phyloP scores from a whole-genome alignment of 2,797 vertebrate species.

The Epinephelus coioides region DNA sequence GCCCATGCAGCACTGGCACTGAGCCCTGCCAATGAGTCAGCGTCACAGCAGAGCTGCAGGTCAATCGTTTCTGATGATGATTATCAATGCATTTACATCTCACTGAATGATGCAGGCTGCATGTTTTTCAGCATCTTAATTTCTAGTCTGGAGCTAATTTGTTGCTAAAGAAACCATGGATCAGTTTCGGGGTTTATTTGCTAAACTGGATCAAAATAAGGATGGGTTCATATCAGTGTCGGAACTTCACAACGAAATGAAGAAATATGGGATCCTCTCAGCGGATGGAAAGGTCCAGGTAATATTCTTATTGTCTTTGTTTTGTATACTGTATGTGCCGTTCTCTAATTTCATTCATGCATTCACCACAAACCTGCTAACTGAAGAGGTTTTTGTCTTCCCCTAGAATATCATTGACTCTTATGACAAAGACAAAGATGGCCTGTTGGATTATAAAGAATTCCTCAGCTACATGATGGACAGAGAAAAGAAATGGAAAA shows the following conservation, averaged over 20 bases:
- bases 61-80: slow-evolving; percentile 11
- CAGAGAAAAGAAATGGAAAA: slow-evolving; percentile 87
- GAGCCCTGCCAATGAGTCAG: slow-evolving; percentile 73
- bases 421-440: slow-evolving; percentile 83
- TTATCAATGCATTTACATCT: neutral
- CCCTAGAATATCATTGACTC: slow-evolving; percentile 77
- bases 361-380: neutral
- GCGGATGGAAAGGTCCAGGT: slow-evolving; percentile 82
- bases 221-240: slow-evolving; percentile 83
- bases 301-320: neutral
- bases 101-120: neutral
- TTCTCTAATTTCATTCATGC: fast-evolving
- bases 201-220: slow-evolving; percentile 82
- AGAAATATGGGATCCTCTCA: slow-evolving; percentile 81
- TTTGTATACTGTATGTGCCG: neutral
- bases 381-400: neutral
- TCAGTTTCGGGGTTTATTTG: slow-evolving; percentile 81
- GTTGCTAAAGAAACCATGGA: slow-evolving; percentile 72
- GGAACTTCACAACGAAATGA: slow-evolving; percentile 85
- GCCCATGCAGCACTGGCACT: slow-evolving; percentile 26
- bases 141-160: neutral
- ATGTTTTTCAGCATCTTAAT: neutral
- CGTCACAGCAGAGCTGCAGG: slow-evolving; percentile 57
- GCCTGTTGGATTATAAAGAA: slow-evolving; percentile 83
- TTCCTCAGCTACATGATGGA: slow-evolving; percentile 86